Conservation (phyloP, 2,888 invertebrate genomes). For the Troides aeacus region DNA sequence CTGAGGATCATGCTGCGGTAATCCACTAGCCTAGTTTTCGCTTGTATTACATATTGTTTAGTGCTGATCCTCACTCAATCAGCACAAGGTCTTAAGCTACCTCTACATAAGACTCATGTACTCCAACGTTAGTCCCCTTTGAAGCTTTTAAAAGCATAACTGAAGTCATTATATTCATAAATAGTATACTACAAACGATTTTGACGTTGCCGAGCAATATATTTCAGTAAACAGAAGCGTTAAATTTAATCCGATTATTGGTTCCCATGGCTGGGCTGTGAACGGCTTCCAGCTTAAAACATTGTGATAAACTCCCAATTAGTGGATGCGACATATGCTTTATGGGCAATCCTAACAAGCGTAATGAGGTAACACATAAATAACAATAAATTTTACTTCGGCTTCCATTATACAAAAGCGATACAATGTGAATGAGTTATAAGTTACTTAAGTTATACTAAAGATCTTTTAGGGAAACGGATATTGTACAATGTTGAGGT, state of each 20-base stretch:
- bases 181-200: no score
- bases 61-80: no score
- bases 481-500: no score
- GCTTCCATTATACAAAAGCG: constrained; percentile 5
- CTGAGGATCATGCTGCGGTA: no score
- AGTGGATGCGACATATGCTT: constrained; percentile 23
- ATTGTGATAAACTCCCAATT: constrained; percentile 29
- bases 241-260: constrained; percentile 28
- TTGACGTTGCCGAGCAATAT: background rate
- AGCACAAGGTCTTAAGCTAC: no score
- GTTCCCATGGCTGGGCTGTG: constrained; percentile 24
- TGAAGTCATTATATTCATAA: no score
- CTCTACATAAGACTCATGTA: no score
- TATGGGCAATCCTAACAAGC: constrained; percentile 20
- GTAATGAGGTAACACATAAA: constrained; percentile 22
- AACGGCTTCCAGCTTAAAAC: constrained; percentile 32
- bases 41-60: no score
- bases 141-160: no score
- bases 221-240: constrained; percentile 25
- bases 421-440: background rate
- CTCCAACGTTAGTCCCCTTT: no score
- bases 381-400: constrained; percentile 22
- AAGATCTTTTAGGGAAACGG: no score
- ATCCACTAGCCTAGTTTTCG: no score
- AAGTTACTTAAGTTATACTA: background rate